phyloP scores from a whole-genome alignment of 2,113 vertebrate species.

The Corythoichthys haematopterus region DNA sequence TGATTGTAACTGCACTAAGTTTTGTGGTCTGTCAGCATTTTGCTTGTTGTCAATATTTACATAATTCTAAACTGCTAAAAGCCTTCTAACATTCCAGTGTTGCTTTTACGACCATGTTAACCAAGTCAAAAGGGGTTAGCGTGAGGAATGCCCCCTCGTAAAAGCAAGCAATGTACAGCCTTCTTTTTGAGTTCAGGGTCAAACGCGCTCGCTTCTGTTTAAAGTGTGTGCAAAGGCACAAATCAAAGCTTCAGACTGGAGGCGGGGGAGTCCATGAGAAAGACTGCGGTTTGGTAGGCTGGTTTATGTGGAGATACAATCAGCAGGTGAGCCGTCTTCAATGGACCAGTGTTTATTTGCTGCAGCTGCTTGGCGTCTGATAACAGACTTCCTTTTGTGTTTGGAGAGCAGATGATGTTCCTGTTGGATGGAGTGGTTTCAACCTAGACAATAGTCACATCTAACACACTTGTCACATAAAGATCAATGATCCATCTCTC shows the following conservation, averaged over 20 bases:
- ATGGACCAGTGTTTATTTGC: constrained; percentile 61
- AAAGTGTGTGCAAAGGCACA: constrained; percentile 21
- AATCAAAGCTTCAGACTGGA: constrained; percentile 48
- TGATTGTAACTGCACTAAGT: neutral
- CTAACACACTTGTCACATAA: constrained; percentile 18
- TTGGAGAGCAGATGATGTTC: constrained; percentile 29
- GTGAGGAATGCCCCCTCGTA: neutral
- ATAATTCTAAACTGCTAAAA: neutral
- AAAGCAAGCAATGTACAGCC: constrained; percentile 2
- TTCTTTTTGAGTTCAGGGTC: constrained; percentile 7
- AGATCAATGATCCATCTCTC: neutral
- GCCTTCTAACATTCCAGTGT: neutral
- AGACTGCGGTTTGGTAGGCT: constrained; percentile 62
- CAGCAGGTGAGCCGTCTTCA: constrained; percentile 73
- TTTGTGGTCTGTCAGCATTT: neutral
- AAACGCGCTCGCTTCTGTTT: constrained; percentile 1
- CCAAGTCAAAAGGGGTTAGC: neutral
- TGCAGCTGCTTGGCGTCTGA: constrained; percentile 65
- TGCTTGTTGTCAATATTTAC: neutral
- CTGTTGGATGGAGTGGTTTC: constrained; percentile 42
- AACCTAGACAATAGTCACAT: constrained; percentile 32
- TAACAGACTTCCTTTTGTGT: constrained; percentile 54
- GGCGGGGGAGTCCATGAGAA: constrained; percentile 54
- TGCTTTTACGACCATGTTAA: neutral
- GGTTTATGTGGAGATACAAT: constrained; percentile 67